Evolutionary conservation across 1,140 invertebrate species (phyloP), one percentile per base, ranked within the genome.

Genomic region (Branchinecta lindahli): DNA sequence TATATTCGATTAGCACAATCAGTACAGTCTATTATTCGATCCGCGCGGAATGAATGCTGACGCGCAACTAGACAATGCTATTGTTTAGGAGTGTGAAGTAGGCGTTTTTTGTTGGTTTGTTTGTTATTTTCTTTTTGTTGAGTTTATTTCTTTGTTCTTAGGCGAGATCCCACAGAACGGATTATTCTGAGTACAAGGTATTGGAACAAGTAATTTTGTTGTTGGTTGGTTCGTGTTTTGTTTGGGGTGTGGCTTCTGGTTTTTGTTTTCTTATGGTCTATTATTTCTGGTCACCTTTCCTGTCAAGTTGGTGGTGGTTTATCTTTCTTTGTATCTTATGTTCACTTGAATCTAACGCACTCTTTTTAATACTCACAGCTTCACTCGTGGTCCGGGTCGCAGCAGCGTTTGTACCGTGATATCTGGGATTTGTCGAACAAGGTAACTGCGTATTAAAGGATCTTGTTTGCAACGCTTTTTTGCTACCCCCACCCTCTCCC

Each of bases 301-400:
- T 20, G 52, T 20, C 18, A 20, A 15, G 12, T 20, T 20, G 12
- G 52, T 15, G 18, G 6, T 6, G 52, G 52, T 61, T 61, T 61
- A 61, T 61, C 18, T 61, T 20, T 20, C 52, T 20, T 61, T 15
- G 18, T 15, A 61, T 61, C 33, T n/a, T 33, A 33, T 5, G 33
- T 61, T 61, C 52, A 61, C 52, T 61, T 12, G 12, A 15, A 12
- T 61, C 18, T 61, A 61, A 61, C 52, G 18, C 18, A 15, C 33
- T 69, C 44, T 47, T n/a, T 15, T 69, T 46, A 69, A 20, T 10
- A 46, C 18, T 44, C 12, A 46, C 80, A 88, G 86, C 85, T 85
- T 70, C 85, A 86, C 74, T 90, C 88, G 72, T 90, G 88, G 85
- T 88, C 86, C 77, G 88, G 88, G 65, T 90, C 88, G 45, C 87